Evolutionary conservation across 2,888 invertebrate species (phyloP).

Genomic region (Bombyx huttoni): DNA sequence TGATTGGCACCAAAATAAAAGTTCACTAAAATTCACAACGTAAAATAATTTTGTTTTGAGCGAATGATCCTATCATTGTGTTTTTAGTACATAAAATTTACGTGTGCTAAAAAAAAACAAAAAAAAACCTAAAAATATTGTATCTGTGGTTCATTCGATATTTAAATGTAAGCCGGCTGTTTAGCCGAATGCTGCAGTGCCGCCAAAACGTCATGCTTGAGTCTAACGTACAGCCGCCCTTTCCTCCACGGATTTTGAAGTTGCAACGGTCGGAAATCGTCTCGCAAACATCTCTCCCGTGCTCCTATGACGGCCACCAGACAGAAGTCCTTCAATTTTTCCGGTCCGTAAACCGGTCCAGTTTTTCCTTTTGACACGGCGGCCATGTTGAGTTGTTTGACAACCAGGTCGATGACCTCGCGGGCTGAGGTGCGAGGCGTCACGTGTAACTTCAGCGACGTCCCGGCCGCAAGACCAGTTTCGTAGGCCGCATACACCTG

Average conservation of each 20-base stretch:
- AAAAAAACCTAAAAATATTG: background rate
- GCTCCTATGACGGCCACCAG: constrained; percentile 96
- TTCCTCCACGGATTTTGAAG: constrained; percentile 97
- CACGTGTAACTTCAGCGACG: constrained; percentile 93
- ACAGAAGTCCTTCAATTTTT: constrained; percentile 90
- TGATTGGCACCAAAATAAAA: constrained; percentile 59
- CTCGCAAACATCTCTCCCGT: constrained; percentile 91
- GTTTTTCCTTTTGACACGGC: constrained; percentile 87
- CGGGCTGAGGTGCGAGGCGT: constrained; percentile 93
- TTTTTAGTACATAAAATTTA: background rate
- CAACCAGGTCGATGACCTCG: constrained; percentile 95
- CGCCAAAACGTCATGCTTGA: constrained; percentile 90
- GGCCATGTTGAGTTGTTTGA: constrained; percentile 95
- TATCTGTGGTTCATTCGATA: constrained; percentile 2
- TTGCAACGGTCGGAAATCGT: constrained; percentile 94
- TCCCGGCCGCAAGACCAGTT: constrained; percentile 92
- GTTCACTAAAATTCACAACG: constrained; percentile 1
- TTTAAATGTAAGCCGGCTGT: constrained; percentile 78
- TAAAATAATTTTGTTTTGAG: constrained; percentile 11
- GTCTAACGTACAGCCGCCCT: constrained; percentile 92
- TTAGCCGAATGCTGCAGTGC: constrained; percentile 91
- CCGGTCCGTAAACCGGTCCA: constrained; percentile 88
- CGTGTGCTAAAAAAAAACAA: background rate
- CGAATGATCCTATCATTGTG: constrained; percentile 11
- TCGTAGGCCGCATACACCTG: constrained; percentile 97